A percentile compares a stretch with the other conserved stretches of the same genome.
phyloP scores from a whole-genome alignment of 2,797 vertebrate genomes.

The Sardinella longiceps region DNA sequence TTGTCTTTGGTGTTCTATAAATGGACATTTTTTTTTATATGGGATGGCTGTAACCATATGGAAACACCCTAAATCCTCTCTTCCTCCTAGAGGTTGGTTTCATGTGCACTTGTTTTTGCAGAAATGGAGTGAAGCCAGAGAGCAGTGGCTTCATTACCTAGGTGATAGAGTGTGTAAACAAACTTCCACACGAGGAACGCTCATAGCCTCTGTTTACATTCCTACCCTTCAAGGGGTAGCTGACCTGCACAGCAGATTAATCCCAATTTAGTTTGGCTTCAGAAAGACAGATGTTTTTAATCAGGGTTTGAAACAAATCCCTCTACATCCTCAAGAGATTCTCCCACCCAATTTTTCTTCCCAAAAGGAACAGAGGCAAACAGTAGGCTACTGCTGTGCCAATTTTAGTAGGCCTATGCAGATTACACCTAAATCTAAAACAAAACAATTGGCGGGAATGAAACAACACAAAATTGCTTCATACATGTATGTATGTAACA shows the following conservation, averaged over 20 bases:
- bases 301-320: background rate
- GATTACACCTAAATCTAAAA: background rate
- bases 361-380: background rate
- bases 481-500: too few species aligned
- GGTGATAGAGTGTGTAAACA: slow-evolving; percentile 13
- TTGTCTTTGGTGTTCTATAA: background rate
- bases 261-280: background rate
- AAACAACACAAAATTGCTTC: slow-evolving; percentile 5
- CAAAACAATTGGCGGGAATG: background rate
- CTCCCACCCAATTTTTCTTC: background rate
- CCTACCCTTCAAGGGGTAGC: slow-evolving; percentile 8
- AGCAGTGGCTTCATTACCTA: slow-evolving; percentile 7
- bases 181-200: background rate
- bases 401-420: background rate
- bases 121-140: background rate
- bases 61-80: background rate
- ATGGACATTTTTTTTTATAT: background rate
- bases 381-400: background rate
- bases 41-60: background rate
- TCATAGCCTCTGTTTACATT: slow-evolving; percentile 13
- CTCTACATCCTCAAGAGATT: background rate
- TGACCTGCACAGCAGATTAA: background rate
- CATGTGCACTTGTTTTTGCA: slow-evolving; percentile 6
- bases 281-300: slow-evolving; percentile 11
- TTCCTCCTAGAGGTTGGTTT: background rate